A percentile compares a stretch with the other conserved stretches of the same genome.
These are phyloP conservation scores for Clarias magur DNA, from an alignment of 2,113 vertebrate species.

Conservation along the genomic window DNA sequence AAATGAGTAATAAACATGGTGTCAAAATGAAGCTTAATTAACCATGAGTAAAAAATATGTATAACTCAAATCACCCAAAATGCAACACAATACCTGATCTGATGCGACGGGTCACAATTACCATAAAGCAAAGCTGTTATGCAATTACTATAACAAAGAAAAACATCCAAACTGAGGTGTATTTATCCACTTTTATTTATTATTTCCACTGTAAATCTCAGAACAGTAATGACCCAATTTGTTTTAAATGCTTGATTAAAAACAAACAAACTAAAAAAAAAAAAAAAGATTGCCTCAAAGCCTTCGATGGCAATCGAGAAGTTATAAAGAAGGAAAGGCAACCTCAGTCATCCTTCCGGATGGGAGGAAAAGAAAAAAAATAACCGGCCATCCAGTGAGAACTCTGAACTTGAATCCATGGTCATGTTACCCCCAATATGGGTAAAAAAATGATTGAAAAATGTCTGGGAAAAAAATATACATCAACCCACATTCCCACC, in stretches of 20 bases:
- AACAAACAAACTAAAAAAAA: slow-evolving; percentile 13
- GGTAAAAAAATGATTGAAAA: slow-evolving; percentile 58
- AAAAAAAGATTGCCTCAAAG: background rate
- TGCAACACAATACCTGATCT: too few relatives aligned
- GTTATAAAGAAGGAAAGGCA: background rate
- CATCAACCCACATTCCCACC: background rate
- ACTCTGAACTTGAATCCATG: slow-evolving; percentile 1
- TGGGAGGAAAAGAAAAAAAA: background rate
- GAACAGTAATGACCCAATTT: background rate
- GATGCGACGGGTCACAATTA: too few relatives aligned
- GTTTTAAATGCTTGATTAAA: slow-evolving; percentile 13
- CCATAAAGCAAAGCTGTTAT: background rate
- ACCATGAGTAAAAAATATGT: too few relatives aligned
- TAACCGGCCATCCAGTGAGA: background rate
- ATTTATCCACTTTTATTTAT: slow-evolving; percentile 46
- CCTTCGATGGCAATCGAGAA: background rate
- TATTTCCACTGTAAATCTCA: slow-evolving; percentile 38
- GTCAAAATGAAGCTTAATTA: too few relatives aligned
- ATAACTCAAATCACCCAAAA: too few relatives aligned
- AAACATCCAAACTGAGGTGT: background rate
- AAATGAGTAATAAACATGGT: too few relatives aligned
- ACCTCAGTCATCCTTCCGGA: background rate
- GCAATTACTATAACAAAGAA: background rate
- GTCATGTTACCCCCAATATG: slow-evolving; percentile 67
- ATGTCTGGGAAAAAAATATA: background rate